Evolutionary conservation across 2,888 invertebrate genomes (phyloP).

Genomic region (Suillia variegata): DNA sequence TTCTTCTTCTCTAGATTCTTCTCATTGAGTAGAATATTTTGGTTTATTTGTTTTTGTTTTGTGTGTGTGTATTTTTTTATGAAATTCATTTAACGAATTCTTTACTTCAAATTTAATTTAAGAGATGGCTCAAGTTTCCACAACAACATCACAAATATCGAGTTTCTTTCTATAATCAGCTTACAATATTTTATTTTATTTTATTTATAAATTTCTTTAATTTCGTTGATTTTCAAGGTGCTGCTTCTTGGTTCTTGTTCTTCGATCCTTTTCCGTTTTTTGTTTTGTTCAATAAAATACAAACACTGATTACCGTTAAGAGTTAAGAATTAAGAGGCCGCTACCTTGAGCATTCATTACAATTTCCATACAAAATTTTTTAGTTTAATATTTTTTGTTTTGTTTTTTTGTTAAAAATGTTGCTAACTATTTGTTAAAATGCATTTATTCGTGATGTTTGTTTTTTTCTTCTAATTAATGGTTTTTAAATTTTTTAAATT

Average conservation of each 20-base stretch:
- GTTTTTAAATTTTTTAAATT: no score
- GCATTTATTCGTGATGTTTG: neutral
- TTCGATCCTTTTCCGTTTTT: no score
- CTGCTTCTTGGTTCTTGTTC: neutral
- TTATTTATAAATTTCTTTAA: neutral
- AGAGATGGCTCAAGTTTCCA: constrained; percentile 13
- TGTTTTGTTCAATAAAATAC: no score
- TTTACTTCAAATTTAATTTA: neutral
- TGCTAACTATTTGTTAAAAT: constrained; percentile 12
- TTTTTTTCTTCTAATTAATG: neutral
- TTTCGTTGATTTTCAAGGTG: constrained; percentile 7
- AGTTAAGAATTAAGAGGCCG: no score
- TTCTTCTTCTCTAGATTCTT: constrained; percentile 7
- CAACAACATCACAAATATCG: constrained; percentile 14
- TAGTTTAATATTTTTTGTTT: neutral
- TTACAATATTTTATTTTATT: neutral
- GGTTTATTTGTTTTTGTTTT: no score
- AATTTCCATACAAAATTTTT: constrained; percentile 4
- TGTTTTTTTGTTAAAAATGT: constrained; percentile 5
- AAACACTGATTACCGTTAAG: no score
- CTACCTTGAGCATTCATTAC: no score
- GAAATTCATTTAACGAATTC: constrained; percentile 2
- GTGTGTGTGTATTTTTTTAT: no score
- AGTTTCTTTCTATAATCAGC: constrained; percentile 4
- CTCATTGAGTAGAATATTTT: constrained; percentile 13